Conservation (phyloP, 2,797 vertebrate species). For the Propithecus deckenii region DNA sequence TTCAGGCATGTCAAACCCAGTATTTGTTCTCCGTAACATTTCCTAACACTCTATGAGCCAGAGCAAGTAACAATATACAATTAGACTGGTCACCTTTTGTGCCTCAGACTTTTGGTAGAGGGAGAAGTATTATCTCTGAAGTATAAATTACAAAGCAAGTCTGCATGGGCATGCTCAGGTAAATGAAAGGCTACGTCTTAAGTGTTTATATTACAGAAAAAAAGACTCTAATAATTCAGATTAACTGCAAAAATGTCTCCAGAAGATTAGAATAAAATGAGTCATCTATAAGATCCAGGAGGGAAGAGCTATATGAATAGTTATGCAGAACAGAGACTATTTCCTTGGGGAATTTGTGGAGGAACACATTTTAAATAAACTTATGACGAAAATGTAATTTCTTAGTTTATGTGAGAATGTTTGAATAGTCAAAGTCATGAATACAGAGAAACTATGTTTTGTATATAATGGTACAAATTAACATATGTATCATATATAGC, state of each 20-base stretch:
- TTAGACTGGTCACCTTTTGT: background rate
- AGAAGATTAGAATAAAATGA: constrained; percentile 47
- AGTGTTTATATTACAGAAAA: constrained; percentile 23
- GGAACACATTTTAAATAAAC: constrained; percentile 21
- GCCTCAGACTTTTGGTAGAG: background rate
- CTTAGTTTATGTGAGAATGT: background rate
- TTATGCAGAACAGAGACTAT: background rate
- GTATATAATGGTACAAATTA: background rate
- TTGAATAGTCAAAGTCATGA: background rate
- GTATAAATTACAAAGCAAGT: constrained; percentile 30
- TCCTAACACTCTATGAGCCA: background rate
- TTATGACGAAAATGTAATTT: constrained; percentile 33
- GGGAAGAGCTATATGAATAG: background rate
- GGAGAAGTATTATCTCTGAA: background rate
- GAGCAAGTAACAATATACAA: background rate
- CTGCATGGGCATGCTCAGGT: background rate
- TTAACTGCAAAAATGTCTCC: constrained; percentile 46
- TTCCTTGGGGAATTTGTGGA: constrained; percentile 17
- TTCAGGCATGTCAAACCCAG: background rate
- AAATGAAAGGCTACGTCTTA: constrained; percentile 54
- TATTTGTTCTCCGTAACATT: background rate
- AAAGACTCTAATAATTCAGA: constrained; percentile 49
- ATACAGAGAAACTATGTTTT: background rate
- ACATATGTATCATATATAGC: background rate
- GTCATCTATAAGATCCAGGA: background rate